Conservation (phyloP, 2,888 invertebrate genomes). For the Clusia tigrina region DNA sequence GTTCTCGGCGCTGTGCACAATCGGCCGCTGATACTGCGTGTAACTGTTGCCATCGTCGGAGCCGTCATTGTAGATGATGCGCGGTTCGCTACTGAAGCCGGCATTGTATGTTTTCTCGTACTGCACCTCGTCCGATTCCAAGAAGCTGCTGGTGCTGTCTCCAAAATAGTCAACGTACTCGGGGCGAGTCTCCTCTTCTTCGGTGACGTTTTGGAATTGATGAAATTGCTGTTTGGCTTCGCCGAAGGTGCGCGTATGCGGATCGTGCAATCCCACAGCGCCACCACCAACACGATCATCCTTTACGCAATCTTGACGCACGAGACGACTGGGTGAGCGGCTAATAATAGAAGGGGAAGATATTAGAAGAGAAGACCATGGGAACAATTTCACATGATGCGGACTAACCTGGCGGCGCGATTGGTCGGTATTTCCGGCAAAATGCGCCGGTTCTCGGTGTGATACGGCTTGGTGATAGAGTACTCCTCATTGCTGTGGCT, state of each 20-base stretch:
- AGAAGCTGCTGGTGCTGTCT: constrained; percentile 54
- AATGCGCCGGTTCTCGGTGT: constrained; percentile 53
- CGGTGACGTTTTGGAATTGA: constrained; percentile 56
- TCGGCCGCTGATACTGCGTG: constrained; percentile 44
- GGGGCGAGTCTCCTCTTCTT: constrained; percentile 52
- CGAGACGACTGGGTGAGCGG: constrained; percentile 59
- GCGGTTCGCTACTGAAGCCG: constrained; percentile 60
- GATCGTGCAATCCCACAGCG: constrained; percentile 25
- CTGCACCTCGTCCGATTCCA: constrained; percentile 60
- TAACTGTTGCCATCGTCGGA: constrained; percentile 49
- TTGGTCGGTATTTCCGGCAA: constrained; percentile 61
- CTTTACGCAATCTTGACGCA: constrained; percentile 62
- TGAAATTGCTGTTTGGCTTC: constrained; percentile 61
- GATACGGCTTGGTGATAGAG: constrained; percentile 52
- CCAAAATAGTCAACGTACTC: constrained; percentile 58
- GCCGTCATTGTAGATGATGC: constrained; percentile 59
- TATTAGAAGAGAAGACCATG: not conserved
- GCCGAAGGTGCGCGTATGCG: constrained; percentile 56
- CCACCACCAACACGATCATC: constrained; percentile 48
- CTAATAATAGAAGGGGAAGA: constrained; percentile 30
- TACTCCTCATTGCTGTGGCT: constrained; percentile 64
- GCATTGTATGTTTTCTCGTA: constrained; percentile 58
- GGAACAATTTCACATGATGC: not conserved
- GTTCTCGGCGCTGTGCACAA: constrained; percentile 56
- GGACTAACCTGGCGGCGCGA: constrained; percentile 42